Evolutionary conservation across 1,140 invertebrate genomes (phyloP).

Genomic region (Drosophila setifemur): DNA sequence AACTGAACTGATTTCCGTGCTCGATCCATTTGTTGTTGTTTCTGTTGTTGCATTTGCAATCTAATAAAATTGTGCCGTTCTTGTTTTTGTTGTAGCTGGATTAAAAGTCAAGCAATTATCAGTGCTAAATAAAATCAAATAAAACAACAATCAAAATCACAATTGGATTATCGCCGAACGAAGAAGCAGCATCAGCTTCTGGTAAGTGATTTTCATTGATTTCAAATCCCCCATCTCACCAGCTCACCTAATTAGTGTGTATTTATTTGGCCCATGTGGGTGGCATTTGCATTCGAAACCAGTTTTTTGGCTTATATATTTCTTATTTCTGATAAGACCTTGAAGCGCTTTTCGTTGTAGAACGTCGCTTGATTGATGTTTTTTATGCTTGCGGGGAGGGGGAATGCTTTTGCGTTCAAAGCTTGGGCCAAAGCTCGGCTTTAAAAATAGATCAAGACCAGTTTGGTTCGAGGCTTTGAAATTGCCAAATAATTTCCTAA

Average conservation of each 20-base stretch:
- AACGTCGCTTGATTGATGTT: slow-evolving; percentile 50
- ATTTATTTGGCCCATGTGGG: slow-evolving; percentile 7
- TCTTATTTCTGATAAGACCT: slow-evolving; percentile 41
- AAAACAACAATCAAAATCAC: slow-evolving; percentile 35
- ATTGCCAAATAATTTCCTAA: slow-evolving; percentile 35
- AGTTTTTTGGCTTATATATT: slow-evolving; percentile 14
- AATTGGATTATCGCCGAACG: slow-evolving; percentile 43
- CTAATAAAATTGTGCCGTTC: slow-evolving; percentile 33
- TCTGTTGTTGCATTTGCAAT: slow-evolving; percentile 32
- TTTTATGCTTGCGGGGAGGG: slow-evolving; percentile 27
- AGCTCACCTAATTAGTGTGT: slow-evolving; percentile 16
- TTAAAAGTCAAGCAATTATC: slow-evolving; percentile 41
- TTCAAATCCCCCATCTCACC: slow-evolving; percentile 4
- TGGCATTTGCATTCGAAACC: slow-evolving; percentile 37
- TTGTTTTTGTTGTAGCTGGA: slow-evolving; percentile 32
- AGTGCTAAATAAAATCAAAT: slow-evolving; percentile 26
- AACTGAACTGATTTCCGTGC: slow-evolving; percentile 2
- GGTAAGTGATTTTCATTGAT: slow-evolving; percentile 19
- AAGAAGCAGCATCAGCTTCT: neutral
- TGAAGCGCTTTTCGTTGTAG: slow-evolving; percentile 36
- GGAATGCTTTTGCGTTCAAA: neutral
- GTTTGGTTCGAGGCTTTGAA: slow-evolving; percentile 18
- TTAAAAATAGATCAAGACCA: slow-evolving; percentile 60
- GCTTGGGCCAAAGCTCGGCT: slow-evolving; percentile 23
- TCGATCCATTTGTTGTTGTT: neutral